A percentile compares a stretch with the other conserved stretches of the same genome.
Conservation (phyloP, 2,113 vertebrate genomes). For the Macrotis lagotis region DNA sequence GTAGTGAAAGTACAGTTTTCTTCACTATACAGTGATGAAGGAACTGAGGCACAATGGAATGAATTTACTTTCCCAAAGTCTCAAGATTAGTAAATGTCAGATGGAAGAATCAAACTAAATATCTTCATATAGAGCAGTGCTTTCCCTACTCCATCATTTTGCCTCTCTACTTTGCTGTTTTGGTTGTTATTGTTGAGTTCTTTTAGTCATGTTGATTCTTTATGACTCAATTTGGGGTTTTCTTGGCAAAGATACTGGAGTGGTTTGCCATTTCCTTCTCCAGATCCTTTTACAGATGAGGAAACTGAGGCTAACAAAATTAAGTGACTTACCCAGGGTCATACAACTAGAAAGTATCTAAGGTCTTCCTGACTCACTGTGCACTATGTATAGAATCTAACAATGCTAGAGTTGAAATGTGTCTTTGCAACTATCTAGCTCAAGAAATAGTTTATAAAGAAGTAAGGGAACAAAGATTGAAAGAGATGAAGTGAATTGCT, state of each 20-base stretch:
- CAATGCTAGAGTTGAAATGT: neutral
- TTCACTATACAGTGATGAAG: conserved; percentile 13
- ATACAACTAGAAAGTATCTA: neutral
- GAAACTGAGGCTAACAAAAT: neutral
- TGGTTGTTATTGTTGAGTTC: neutral
- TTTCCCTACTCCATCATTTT: neutral
- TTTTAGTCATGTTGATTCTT: no score
- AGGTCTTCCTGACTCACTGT: neutral
- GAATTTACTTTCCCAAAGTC: neutral
- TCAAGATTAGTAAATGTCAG: conserved; percentile 19
- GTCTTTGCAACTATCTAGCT: neutral
- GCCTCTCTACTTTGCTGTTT: neutral
- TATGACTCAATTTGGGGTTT: no score
- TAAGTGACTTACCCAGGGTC: neutral
- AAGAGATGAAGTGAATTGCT: neutral
- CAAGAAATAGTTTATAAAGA: neutral
- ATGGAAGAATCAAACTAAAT: neutral
- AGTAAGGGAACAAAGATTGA: neutral
- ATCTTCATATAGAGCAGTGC: neutral
- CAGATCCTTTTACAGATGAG: neutral
- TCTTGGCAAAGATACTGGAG: no score
- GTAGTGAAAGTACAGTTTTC: neutral
- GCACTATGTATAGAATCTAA: neutral
- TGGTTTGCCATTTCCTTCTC: neutral
- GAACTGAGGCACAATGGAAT: neutral